Conservation (phyloP, 2,888 invertebrate species). For the Lymantria dispar region DNA sequence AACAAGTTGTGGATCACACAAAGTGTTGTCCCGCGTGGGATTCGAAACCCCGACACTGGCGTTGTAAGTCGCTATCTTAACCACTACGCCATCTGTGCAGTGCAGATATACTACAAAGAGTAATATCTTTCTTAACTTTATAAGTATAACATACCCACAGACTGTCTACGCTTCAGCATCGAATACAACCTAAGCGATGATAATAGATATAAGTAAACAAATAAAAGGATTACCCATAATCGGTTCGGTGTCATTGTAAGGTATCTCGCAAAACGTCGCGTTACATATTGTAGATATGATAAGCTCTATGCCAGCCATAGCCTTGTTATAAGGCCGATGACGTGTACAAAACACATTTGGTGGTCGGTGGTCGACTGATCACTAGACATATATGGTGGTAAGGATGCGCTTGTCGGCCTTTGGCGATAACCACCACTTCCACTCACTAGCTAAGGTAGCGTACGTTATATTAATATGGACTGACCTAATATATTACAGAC, state of each 20-base stretch:
- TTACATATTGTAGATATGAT: conserved; percentile 72
- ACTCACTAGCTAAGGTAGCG: conserved; percentile 33
- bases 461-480: conserved; percentile 43
- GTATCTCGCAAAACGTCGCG: conserved; percentile 59
- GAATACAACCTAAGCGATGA: too few relatives aligned
- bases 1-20: too few relatives aligned
- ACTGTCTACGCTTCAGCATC: too few relatives aligned
- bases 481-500: conserved; percentile 1
- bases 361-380: conserved; percentile 26
- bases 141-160: too few relatives aligned
- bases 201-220: neutral
- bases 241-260: conserved; percentile 50
- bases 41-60: too few relatives aligned
- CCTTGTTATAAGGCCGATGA: conserved; percentile 23
- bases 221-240: conserved; percentile 19
- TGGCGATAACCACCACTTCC: conserved; percentile 14
- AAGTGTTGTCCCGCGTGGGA: too few relatives aligned
- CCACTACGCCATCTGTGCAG: too few relatives aligned
- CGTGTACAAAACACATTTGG: conserved; percentile 18
- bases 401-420: conserved; percentile 27
- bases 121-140: too few relatives aligned
- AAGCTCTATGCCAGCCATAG: conserved; percentile 66
- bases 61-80: too few relatives aligned
- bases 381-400: conserved; percentile 11
- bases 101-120: too few relatives aligned